Conservation (phyloP, 2,113 vertebrate species). For the Semnopithecus entellus region DNA sequence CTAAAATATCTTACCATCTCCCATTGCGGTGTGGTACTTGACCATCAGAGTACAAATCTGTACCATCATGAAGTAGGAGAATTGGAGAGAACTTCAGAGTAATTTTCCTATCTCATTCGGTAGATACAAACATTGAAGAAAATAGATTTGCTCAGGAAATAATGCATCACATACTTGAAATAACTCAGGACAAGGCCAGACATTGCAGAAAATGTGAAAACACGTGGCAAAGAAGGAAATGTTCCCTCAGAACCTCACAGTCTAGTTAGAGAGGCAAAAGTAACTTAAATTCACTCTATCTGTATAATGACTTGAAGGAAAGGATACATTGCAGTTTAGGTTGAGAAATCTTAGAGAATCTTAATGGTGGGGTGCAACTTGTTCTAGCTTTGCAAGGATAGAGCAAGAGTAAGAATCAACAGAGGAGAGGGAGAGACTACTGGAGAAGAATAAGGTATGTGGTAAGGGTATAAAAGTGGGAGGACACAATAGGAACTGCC, state of each 20-base stretch:
- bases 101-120: background rate
- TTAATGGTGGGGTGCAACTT: background rate
- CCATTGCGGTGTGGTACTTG: background rate
- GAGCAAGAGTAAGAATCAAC: background rate
- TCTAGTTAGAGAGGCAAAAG: background rate
- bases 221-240: background rate
- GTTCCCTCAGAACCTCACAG: background rate
- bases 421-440: background rate
- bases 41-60: background rate
- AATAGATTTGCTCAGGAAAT: background rate
- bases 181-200: background rate
- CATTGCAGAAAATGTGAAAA: background rate
- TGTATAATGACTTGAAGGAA: background rate
- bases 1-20: background rate
- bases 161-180: background rate
- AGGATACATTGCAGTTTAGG: background rate
- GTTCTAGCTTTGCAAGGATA: background rate
- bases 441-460: background rate
- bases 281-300: conserved; percentile 17
- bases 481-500: conserved; percentile 41
- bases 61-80: background rate
- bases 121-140: conserved; percentile 21
- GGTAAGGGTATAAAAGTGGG: background rate
- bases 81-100: background rate
- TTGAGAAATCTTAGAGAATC: background rate